A percentile compares a stretch with the other conserved stretches of the same genome.
phyloP scores from a whole-genome alignment of 2,797 vertebrate genomes.

The Spinus pinus region DNA sequence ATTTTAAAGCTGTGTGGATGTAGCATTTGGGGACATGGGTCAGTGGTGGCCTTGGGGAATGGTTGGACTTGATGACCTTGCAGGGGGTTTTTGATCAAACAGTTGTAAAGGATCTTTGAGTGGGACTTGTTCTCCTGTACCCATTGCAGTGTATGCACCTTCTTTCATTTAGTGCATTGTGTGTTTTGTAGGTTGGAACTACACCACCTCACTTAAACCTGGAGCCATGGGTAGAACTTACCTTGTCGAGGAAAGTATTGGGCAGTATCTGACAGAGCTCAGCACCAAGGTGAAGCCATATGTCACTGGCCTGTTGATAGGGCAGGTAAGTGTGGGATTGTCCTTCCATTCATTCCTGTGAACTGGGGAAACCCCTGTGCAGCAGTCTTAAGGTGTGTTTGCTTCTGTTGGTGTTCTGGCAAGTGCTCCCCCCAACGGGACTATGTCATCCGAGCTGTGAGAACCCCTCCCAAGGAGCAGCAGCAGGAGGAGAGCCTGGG shows the following conservation, averaged over 20 bases:
- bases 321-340: slow-evolving; percentile 80
- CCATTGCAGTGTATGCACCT: accelerated
- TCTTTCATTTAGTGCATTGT: accelerated
- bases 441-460: slow-evolving; percentile 84
- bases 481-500: not conserved
- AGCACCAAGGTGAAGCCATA: slow-evolving; percentile 68
- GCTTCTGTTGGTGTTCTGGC: not conserved
- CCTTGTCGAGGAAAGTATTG: slow-evolving; percentile 86
- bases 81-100: not conserved
- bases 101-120: not conserved
- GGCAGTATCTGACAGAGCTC: slow-evolving; percentile 83
- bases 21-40: not conserved
- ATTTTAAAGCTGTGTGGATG: not conserved
- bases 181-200: not conserved
- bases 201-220: not conserved
- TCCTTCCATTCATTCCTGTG: not conserved
- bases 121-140: not conserved
- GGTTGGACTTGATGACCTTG: accelerated
- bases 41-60: too few relatives aligned
- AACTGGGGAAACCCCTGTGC: not conserved
- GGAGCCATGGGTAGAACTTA: slow-evolving; percentile 89
- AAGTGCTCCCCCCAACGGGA: slow-evolving; percentile 87
- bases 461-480: slow-evolving; percentile 81
- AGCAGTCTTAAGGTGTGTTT: not conserved
- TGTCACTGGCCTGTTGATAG: slow-evolving; percentile 89